Percentiles rank a stretch among this genome's conserved stretches.
These are phyloP conservation scores for Apogon hyalosoma DNA, from an alignment of 2,797 vertebrate species.

Conservation along the genomic window DNA sequence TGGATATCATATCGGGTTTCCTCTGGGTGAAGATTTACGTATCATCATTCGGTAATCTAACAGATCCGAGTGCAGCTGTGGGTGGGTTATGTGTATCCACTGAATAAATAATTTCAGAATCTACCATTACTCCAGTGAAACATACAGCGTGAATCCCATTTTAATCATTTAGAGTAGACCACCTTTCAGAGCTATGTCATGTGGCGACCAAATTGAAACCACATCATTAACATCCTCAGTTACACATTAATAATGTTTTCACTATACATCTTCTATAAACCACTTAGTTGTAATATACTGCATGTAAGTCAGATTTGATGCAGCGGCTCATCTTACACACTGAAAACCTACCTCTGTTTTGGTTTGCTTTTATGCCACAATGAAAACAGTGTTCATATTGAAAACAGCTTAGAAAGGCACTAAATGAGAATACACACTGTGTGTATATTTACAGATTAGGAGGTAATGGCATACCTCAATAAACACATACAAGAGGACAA, in stretches of 20 bases:
- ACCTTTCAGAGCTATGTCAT: constrained; percentile 29
- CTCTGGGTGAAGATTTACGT: constrained; percentile 32
- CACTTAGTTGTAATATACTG: constrained; percentile 5
- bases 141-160: constrained; percentile 28
- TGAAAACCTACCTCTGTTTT: constrained; percentile 4
- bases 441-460: constrained; percentile 34
- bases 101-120: constrained; percentile 53
- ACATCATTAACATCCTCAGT: constrained; percentile 25
- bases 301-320: constrained; percentile 11
- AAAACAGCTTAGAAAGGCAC: neutral
- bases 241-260: neutral
- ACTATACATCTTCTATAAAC: constrained; percentile 14
- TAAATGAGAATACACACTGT: constrained; percentile 15
- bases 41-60: constrained; percentile 53
- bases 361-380: constrained; percentile 1
- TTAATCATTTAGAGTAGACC: constrained; percentile 37
- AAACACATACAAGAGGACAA: constrained; percentile 41
- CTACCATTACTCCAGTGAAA: constrained; percentile 26
- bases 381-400: neutral
- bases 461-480: constrained; percentile 26
- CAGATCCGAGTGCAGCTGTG: constrained; percentile 29
- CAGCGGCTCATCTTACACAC: neutral
- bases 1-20: constrained; percentile 27
- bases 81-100: constrained; percentile 12
- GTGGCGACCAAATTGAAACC: constrained; percentile 14